Conservation (phyloP, 2,797 vertebrate genomes). For the Melanotaenia trifasciata region DNA sequence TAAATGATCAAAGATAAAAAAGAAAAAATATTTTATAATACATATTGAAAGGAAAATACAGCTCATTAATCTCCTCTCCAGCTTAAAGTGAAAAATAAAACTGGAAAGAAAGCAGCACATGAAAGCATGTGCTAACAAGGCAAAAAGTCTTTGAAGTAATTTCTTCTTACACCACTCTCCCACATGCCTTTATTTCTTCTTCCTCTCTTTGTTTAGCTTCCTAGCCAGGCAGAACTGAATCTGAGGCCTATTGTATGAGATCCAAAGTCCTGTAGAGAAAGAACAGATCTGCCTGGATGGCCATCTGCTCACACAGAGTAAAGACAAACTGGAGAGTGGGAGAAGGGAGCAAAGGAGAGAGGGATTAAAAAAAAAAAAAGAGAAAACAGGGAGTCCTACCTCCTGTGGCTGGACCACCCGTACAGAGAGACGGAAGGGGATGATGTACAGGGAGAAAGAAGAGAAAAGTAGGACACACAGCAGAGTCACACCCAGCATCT, state of each 20-base stretch:
- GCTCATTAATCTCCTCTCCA: not conserved
- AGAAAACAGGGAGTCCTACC: constrained; percentile 28
- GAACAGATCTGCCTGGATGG: constrained; percentile 66
- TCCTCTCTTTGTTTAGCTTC: constrained; percentile 69
- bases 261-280: constrained; percentile 68
- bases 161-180: constrained; percentile 27
- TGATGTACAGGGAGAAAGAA: not conserved
- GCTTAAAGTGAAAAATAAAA: not conserved
- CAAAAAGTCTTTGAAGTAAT: constrained; percentile 41
- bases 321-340: constrained; percentile 43
- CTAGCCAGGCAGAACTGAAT: constrained; percentile 58
- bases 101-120: not conserved
- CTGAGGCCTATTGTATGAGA: constrained; percentile 67
- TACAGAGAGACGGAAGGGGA: constrained; percentile 8
- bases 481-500: constrained; percentile 11
- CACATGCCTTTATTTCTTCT: constrained; percentile 47
- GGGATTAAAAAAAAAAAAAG: not conserved
- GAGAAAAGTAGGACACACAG: constrained; percentile 7
- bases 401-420: constrained; percentile 37
- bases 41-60: not conserved
- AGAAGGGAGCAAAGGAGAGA: not conserved
- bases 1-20: not conserved
- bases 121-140: constrained; percentile 35
- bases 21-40: not conserved
- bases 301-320: constrained; percentile 71